Conservation (phyloP, 2,888 invertebrate genomes). For the Scotopteryx bipunctaria region DNA sequence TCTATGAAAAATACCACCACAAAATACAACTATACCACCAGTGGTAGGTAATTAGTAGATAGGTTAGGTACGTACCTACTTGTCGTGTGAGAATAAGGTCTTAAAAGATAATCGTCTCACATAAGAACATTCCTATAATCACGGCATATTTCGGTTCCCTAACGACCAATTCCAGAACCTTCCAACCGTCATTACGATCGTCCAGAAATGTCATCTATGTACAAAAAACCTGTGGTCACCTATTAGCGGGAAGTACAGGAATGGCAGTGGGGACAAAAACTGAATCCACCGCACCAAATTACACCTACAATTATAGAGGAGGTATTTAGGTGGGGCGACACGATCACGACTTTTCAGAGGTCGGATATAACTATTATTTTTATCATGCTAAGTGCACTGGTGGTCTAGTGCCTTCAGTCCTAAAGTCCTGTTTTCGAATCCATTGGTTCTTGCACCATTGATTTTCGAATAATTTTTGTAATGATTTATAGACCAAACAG, state of each 20-base stretch:
- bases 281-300: slow-evolving; percentile 56
- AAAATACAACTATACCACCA: no score
- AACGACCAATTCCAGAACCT: slow-evolving; percentile 10
- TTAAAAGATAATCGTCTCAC: not conserved
- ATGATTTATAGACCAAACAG: no score
- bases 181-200: slow-evolving; percentile 45
- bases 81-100: not conserved
- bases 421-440: no score
- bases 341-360: slow-evolving; percentile 9
- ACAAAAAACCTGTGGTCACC: slow-evolving; percentile 55
- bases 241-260: slow-evolving; percentile 48
- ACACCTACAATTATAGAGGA: slow-evolving; percentile 47
- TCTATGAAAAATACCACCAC: no score
- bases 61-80: no score
- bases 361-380: not conserved
- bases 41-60: no score
- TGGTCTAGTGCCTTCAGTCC: no score
- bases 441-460: no score
- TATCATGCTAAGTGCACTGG: not conserved
- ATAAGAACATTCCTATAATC: slow-evolving; percentile 7
- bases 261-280: slow-evolving; percentile 60
- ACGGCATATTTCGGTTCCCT: slow-evolving; percentile 12
- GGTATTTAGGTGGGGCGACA: slow-evolving; percentile 38
- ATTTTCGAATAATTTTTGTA: no score
- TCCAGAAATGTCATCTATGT: slow-evolving; percentile 62